phyloP scores from a whole-genome alignment of 2,888 invertebrate species.

The Drosophila melanosoma region DNA sequence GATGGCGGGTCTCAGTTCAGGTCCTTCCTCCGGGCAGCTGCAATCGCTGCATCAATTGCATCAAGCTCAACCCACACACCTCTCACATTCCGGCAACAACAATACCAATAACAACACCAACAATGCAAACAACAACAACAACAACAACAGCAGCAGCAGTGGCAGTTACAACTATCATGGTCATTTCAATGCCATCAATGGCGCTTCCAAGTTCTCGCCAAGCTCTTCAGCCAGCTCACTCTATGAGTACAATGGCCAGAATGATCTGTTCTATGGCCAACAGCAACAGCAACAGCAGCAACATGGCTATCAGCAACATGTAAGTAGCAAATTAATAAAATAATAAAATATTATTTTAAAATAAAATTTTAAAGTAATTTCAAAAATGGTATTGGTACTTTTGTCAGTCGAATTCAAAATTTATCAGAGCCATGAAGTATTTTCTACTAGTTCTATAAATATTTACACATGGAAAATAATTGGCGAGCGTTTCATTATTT shows the following conservation, averaged over 20 bases:
- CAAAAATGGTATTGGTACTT: too few species aligned
- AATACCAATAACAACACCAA: conserved; percentile 20
- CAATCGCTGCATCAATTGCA: conserved; percentile 43
- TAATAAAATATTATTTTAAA: too few species aligned
- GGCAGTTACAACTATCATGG: conserved; percentile 80
- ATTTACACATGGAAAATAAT: background rate
- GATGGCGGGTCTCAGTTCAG: conserved; percentile 57
- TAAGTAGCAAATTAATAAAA: conserved; percentile 59
- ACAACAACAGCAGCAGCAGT: conserved; percentile 60
- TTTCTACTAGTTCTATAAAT: background rate
- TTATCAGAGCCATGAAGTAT: too few species aligned
- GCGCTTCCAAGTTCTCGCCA: conserved; percentile 75
- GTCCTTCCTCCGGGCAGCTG: conserved; percentile 62
- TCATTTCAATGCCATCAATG: conserved; percentile 85
- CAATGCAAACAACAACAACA: conserved; percentile 16
- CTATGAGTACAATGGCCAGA: conserved; percentile 84
- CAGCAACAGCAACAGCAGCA: conserved; percentile 65
- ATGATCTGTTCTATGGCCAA: conserved; percentile 64
- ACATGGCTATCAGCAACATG: conserved; percentile 79
- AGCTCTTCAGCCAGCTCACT: conserved; percentile 79
- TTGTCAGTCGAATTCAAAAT: too few species aligned
- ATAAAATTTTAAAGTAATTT: too few species aligned
- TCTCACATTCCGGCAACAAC: conserved; percentile 39
- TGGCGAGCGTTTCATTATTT: background rate
- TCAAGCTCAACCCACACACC: conserved; percentile 49